Conservation (phyloP, 2,888 invertebrate genomes). For the Drosophila mimica region DNA sequence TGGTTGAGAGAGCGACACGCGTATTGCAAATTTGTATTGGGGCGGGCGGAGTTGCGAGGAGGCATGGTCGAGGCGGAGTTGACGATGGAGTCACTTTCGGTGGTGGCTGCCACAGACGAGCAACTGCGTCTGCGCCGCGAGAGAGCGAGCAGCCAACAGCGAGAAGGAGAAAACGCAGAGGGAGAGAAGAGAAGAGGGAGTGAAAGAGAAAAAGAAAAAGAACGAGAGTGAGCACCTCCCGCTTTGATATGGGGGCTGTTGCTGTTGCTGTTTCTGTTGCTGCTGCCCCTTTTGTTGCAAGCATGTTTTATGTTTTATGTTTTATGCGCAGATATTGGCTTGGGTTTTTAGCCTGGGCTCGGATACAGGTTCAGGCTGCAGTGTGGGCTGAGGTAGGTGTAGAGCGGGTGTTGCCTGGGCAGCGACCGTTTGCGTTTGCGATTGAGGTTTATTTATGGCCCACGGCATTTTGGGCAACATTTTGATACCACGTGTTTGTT, state of each 20-base stretch:
- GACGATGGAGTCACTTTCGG: constrained; percentile 42
- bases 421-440: constrained; percentile 52
- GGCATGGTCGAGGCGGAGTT: constrained; percentile 63
- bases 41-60: constrained; percentile 14
- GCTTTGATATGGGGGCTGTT: constrained; percentile 12
- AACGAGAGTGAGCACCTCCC: constrained; percentile 31
- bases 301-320: constrained; percentile 57
- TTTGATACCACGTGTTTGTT: constrained; percentile 73
- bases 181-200: background rate
- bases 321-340: constrained; percentile 47
- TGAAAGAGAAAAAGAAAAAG: background rate
- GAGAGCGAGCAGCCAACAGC: constrained; percentile 29
- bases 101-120: constrained; percentile 51
- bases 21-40: constrained; percentile 49
- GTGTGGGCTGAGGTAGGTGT: constrained; percentile 18
- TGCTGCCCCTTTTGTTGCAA: constrained; percentile 44
- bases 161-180: background rate
- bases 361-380: constrained; percentile 7
- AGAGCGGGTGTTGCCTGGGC: constrained; percentile 43
- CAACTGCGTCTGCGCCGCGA: constrained; percentile 72
- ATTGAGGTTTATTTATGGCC: constrained; percentile 80
- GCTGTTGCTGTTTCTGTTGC: constrained; percentile 17
- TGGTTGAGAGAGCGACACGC: constrained; percentile 75
- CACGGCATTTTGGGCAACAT: constrained; percentile 70
- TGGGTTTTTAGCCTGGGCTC: constrained; percentile 3